Conservation (phyloP, 2,888 invertebrate genomes). For the Himalopsyche anomala region DNA sequence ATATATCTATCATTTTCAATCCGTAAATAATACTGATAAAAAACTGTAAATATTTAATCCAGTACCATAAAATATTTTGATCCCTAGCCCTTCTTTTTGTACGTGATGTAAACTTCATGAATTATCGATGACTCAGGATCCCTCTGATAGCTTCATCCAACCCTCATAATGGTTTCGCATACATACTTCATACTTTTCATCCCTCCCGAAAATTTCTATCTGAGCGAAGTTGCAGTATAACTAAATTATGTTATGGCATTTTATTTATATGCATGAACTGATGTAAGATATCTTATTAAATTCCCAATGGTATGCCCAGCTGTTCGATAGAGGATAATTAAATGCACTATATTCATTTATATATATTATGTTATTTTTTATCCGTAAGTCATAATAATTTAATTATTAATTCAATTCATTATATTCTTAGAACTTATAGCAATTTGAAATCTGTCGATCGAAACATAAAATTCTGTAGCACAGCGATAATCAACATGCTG, state of each 20-base stretch:
- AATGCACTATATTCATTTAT: too few relatives aligned
- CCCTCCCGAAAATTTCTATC: conserved; percentile 48
- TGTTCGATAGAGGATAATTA: not conserved
- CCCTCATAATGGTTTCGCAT: conserved; percentile 37
- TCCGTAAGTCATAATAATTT: too few relatives aligned
- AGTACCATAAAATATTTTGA: not conserved
- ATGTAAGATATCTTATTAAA: not conserved
- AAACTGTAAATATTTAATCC: conserved; percentile 1
- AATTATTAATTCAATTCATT: too few relatives aligned
- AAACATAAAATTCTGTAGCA: too few relatives aligned
- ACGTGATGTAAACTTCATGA: conserved; percentile 50
- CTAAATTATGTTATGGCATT: conserved; percentile 53
- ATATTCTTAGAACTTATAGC: too few relatives aligned
- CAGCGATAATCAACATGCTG: too few relatives aligned
- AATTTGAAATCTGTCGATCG: too few relatives aligned
- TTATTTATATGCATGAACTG: conserved; percentile 52
- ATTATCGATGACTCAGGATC: conserved; percentile 58
- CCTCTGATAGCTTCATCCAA: conserved; percentile 47
- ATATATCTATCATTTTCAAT: too few relatives aligned
- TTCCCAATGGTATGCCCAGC: not conserved
- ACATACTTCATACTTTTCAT: conserved; percentile 6
- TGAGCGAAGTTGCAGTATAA: conserved; percentile 47
- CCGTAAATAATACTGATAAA: not conserved
- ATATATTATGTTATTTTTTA: too few relatives aligned
- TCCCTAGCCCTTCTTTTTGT: not conserved